Base-by-base conservation (phyloP, 2,888 invertebrate genomes). In the Chalcis sispes region DNA sequence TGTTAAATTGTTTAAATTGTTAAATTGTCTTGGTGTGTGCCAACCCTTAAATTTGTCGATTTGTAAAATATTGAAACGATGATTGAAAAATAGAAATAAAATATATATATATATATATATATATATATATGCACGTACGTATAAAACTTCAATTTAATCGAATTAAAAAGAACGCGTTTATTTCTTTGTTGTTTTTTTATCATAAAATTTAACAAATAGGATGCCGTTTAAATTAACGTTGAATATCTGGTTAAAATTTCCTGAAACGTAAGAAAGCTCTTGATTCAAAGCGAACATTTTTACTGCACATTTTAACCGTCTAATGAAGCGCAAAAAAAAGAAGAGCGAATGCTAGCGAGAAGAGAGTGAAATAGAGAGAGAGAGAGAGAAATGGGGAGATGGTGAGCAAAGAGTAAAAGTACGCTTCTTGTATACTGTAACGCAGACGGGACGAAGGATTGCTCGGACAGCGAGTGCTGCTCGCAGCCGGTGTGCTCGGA, bases 401-500 rank as follows among this genome's bases (percentile, higher is more conserved):
- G n/a, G 46, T 29, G 4, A 42, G 8, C n/a, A 48, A 40, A n/a
- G 46, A 48, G 20, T n/a, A 59, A 8, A 23, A 36, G 48, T 13
- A 59, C 77, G 72, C 84, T 86, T 8, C n/a, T n/a, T n/a, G n/a
- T 58, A 8, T 36, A 29, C 5, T 59, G 8, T 48, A 13, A 15
- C 27, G 13, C 91, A 99, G 99, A 99, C 92, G 98, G 98, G 82
- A 95, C 99, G 93, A 93, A 94, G 83, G 99, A 99, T 92, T 99
- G 99, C 90, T 96, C 97, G 80, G 99, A 99, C 90, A 97, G 98
- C 88, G 99, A 99, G 90, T 99, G 99, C 90, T 99, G 99, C 89
- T 94, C 94, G 81, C 94, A 95, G 86, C 92, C 94, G 23, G 93
- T 94, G 81, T 98, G 98, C 90, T 91, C 93, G 61, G 95, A 96